Evolutionary conservation across 2,888 invertebrate species (phyloP), one percentile per base, ranked within the genome.

Genomic region (Coecobrya sp.): DNA sequence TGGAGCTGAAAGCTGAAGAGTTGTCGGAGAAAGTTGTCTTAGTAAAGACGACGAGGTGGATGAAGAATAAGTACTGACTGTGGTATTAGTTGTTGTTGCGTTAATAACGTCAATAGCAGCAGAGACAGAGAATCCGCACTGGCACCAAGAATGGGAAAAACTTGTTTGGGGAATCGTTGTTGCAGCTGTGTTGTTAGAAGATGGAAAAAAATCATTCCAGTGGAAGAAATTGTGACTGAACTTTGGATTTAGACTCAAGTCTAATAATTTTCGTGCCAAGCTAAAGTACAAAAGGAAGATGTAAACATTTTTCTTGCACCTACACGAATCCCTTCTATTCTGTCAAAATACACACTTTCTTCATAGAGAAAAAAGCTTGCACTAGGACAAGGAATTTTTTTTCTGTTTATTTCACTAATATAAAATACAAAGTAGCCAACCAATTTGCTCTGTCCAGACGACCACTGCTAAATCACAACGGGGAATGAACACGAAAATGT

Each of bases 1-100:
- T 93, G 93, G 89, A 81, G 87, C 87, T 86, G 91, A 87, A 82
- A 73, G 87, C 87, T 82, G 86, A 87, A 73, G 91, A 91, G 87
- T 73, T 70, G 91, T 91, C 87, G 86, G 91, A 87, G 82, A 91
- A 91, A 91, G 82, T 87, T 91, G 81, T 76, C 49, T 49, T 49
- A 16, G 49, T 49, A 16, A 70, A 36, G 55, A 59, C 30, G 13
- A 45, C n/a, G 22, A 70, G 49, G 65, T 36, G 36, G 36, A 16
- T 22, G 65, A 27, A 59, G 27, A 65, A 68, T 36, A 36, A 65
- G 19, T 25, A 68, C 10, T 68, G 30, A 13, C 13, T 68, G 36
- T 68, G 68, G 16, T 68, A 30, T 2, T 65, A 65, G 62, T 65
- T 65, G 8, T 65, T 65, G 22, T 10, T 65, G 62, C 62, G n/a